Evolutionary conservation across 2,888 invertebrate genomes (phyloP).

Genomic region (Ormyrus thymus): DNA sequence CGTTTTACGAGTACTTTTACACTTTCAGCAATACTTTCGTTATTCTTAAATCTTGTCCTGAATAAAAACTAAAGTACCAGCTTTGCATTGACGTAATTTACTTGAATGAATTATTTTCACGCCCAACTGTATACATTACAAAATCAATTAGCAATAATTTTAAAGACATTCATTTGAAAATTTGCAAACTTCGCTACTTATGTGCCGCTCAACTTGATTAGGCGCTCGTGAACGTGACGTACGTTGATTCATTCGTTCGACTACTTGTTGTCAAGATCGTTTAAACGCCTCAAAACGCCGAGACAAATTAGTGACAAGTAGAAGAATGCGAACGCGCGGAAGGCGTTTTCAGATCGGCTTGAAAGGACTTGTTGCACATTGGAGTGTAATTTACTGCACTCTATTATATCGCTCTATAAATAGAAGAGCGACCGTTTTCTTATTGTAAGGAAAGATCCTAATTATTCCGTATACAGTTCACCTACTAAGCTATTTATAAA

Average conservation of each 20-base stretch:
- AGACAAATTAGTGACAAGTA: constrained; percentile 43
- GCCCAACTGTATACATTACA: no score
- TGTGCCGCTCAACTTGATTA: neutral
- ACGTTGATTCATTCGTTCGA: constrained; percentile 32
- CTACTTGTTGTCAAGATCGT: neutral
- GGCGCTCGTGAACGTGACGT: neutral
- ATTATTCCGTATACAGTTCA: neutral
- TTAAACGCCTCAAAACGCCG: neutral
- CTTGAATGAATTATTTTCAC: no score
- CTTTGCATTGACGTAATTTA: no score
- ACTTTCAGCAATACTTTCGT: no score
- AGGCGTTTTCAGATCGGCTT: constrained; percentile 9
- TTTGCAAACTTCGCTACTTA: neutral
- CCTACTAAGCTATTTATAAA: neutral
- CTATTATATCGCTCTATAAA: constrained; percentile 33
- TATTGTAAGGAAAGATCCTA: neutral
- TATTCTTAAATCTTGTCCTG: no score
- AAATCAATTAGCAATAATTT: no score
- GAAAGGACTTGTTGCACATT: neutral
- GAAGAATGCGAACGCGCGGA: constrained; percentile 4
- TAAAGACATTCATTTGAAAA: no score
- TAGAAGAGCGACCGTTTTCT: constrained; percentile 9
- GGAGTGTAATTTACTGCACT: neutral
- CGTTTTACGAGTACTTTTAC: no score
- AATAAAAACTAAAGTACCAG: no score